phyloP scores from a whole-genome alignment of 2,113 vertebrate species.

The Ptilorrhoa leucosticta region DNA sequence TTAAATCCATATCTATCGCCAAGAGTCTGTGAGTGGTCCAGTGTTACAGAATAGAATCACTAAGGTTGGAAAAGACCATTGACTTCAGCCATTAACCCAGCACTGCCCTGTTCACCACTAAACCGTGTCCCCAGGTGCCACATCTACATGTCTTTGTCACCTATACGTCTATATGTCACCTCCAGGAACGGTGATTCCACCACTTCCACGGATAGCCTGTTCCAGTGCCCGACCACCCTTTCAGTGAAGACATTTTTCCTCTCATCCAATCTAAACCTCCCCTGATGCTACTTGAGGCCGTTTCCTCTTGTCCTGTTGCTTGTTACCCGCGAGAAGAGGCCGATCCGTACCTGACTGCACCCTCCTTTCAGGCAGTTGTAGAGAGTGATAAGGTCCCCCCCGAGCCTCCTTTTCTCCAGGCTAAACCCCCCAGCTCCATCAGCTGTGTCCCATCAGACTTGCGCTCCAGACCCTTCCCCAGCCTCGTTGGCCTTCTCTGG shows the following conservation, averaged over 20 bases:
- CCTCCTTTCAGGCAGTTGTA: neutral
- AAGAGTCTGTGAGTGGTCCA: neutral
- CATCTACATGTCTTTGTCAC: neutral
- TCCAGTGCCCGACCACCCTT: neutral
- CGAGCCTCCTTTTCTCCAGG: neutral
- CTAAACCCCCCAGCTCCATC: neutral
- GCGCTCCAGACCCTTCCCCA: neutral
- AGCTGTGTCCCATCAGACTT: neutral
- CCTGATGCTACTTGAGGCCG: neutral
- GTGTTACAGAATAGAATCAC: neutral
- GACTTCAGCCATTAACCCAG: neutral
- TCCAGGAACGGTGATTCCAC: neutral
- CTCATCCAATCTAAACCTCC: neutral
- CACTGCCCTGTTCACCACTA: neutral
- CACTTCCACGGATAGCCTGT: neutral
- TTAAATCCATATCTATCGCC: neutral
- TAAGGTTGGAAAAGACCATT: neutral
- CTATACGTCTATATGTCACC: too few relatives aligned
- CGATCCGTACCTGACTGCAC: too few relatives aligned
- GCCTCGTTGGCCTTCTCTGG: neutral
- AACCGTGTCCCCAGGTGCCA: neutral
- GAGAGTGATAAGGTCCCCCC: fast-evolving
- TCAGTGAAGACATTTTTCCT: neutral
- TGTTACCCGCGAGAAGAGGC: neutral
- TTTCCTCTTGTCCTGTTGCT: neutral